Evolutionary conservation across 2,888 invertebrate species (phyloP).

Genomic region (Ashinkailepas kermadecensis): DNA sequence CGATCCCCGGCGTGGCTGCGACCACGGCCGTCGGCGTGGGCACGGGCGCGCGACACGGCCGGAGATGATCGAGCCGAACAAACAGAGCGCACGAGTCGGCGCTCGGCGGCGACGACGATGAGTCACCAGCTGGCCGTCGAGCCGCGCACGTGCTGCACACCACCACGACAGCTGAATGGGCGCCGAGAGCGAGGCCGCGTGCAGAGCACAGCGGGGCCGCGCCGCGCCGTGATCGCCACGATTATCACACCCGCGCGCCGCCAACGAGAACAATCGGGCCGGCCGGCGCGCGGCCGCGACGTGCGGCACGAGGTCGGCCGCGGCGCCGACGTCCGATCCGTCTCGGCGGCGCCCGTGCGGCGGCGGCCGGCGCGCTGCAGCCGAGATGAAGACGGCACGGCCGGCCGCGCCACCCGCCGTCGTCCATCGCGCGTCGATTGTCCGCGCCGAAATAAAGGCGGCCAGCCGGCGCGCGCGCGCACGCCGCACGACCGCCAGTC

Average conservation of each 20-base stretch:
- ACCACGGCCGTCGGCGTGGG: too few species aligned
- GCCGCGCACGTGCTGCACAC: background rate
- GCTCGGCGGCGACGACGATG: background rate
- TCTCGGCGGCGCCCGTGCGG: background rate
- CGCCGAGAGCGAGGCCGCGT: background rate
- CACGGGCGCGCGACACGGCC: too few species aligned
- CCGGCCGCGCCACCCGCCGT: background rate
- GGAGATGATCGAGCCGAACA: too few species aligned
- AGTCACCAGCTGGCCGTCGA: background rate
- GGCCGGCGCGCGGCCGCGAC: too few species aligned
- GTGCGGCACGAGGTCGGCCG: too few species aligned
- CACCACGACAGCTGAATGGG: slow-evolving; percentile 4
- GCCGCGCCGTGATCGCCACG: background rate
- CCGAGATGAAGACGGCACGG: background rate
- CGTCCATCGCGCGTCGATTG: background rate
- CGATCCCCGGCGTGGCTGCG: too few species aligned
- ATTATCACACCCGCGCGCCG: background rate
- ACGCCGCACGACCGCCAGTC: slow-evolving; percentile 5
- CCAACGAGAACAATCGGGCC: too few species aligned
- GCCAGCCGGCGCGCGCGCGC: background rate
- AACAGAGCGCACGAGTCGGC: too few species aligned
- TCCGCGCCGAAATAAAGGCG: background rate
- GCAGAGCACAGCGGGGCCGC: background rate
- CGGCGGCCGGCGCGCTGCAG: background rate
- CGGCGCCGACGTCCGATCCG: too few species aligned